Percentiles rank a stretch among this genome's conserved stretches.
Evolutionary conservation across 2,888 invertebrate genomes (phyloP).

Genomic region (Microchrysa polita): DNA sequence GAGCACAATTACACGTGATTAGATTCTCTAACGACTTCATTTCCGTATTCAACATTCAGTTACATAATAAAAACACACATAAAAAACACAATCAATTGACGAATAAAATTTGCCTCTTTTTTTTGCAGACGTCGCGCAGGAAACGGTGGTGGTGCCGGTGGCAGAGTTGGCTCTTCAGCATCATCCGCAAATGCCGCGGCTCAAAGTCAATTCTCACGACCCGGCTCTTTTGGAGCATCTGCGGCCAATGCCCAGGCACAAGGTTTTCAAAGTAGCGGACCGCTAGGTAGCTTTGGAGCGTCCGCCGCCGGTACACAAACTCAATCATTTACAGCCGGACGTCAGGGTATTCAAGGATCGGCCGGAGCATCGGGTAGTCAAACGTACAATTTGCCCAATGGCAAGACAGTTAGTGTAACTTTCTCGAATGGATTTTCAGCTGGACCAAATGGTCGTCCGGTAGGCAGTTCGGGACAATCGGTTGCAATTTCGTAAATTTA

Average conservation of each 20-base stretch:
- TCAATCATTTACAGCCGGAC: constrained; percentile 58
- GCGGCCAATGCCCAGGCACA: constrained; percentile 62
- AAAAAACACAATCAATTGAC: not conserved
- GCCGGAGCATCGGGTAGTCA: constrained; percentile 62
- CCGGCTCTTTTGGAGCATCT: constrained; percentile 54
- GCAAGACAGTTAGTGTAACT: constrained; percentile 62
- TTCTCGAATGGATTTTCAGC: constrained; percentile 61
- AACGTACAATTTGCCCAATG: constrained; percentile 62
- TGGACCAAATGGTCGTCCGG: constrained; percentile 53
- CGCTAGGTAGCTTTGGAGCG: constrained; percentile 60
- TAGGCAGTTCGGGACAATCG: constrained; percentile 55
- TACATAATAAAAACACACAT: constrained; percentile 3
- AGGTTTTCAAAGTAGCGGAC: constrained; percentile 59
- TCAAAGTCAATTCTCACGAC: constrained; percentile 48
- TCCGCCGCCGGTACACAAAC: constrained; percentile 60
- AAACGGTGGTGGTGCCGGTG: not conserved
- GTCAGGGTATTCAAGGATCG: constrained; percentile 56
- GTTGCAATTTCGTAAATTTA: constrained; percentile 54
- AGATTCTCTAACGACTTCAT: constrained; percentile 1
- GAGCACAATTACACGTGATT: constrained; percentile 17
- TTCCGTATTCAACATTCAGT: constrained; percentile 32
- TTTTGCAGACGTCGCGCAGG: constrained; percentile 26
- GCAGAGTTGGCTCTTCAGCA: constrained; percentile 54
- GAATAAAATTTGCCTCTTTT: constrained; percentile 14
- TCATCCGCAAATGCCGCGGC: constrained; percentile 59